Conservation (phyloP, 2,797 vertebrate species). For the Brotula barbata region DNA sequence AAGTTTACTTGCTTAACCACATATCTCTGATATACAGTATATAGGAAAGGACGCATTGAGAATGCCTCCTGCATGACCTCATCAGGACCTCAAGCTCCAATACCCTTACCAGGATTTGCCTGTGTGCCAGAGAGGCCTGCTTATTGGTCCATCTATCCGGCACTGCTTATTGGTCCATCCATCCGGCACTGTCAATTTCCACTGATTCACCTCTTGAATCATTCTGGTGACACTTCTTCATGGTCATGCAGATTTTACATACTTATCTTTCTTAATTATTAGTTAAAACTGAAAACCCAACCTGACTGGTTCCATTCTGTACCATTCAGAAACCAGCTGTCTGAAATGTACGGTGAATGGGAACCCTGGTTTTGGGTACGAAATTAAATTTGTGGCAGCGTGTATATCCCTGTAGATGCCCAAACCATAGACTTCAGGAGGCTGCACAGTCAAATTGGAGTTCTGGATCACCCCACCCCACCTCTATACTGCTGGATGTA, state of each 20-base stretch:
- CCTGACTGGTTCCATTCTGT: too few species aligned
- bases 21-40: slow-evolving; percentile 8
- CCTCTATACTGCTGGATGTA: too few species aligned
- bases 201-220: slow-evolving; percentile 19
- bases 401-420: too few species aligned
- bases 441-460: too few species aligned
- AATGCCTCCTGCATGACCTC: slow-evolving; percentile 14
- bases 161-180: too few species aligned
- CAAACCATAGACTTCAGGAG: too few species aligned
- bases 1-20: slow-evolving; percentile 21
- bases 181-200: slow-evolving; percentile 27
- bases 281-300: too few species aligned
- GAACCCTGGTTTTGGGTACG: too few species aligned
- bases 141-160: too few species aligned
- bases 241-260: slow-evolving; percentile 3
- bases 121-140: slow-evolving; percentile 10
- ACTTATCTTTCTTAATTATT: not conserved
- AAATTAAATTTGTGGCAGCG: too few species aligned
- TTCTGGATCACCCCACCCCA: too few species aligned
- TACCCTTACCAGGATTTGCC: slow-evolving; percentile 13
- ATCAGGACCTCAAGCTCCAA: slow-evolving; percentile 4
- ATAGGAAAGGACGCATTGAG: slow-evolving; percentile 4
- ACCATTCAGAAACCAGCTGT: not conserved
- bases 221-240: not conserved
- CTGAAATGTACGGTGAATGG: too few species aligned